Evolutionary conservation across 2,888 invertebrate species (phyloP).

Genomic region (Thecophora atra): DNA sequence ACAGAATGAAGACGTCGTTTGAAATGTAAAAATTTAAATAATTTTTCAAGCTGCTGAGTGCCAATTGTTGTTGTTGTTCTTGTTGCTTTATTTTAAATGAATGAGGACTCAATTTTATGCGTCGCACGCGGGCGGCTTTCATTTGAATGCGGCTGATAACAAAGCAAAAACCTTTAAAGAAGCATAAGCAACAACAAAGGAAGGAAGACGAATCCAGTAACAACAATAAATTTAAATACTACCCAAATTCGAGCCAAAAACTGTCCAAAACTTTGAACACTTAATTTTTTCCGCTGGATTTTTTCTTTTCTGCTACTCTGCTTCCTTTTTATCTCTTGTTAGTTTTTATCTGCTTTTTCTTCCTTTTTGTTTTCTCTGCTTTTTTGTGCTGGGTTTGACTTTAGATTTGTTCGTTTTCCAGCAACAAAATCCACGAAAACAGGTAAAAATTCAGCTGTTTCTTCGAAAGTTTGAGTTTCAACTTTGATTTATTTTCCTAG

Average conservation of each 20-base stretch:
- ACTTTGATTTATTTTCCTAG: constrained; percentile 27
- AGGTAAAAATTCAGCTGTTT: background rate
- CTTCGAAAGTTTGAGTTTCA: constrained; percentile 3
- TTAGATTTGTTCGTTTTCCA: too few relatives aligned
- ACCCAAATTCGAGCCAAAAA: background rate
- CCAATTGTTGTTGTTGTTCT: background rate
- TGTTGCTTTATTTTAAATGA: constrained; percentile 3
- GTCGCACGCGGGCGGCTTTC: constrained; percentile 29
- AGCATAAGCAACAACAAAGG: background rate
- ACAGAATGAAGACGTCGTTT: background rate
- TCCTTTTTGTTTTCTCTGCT: background rate
- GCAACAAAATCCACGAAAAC: constrained; percentile 1
- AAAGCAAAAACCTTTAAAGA: background rate
- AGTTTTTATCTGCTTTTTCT: background rate
- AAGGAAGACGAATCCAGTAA: constrained; percentile 2
- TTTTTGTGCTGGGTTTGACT: too few relatives aligned
- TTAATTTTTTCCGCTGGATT: constrained; percentile 15
- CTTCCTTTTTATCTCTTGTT: background rate
- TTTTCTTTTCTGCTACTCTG: background rate
- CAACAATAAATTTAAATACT: background rate
- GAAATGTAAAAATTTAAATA: background rate
- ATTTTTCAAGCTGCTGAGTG: too few relatives aligned
- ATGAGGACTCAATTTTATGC: constrained; percentile 25
- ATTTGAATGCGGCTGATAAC: constrained; percentile 21
- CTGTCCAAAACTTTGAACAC: constrained; percentile 17